Conservation (phyloP, 2,113 vertebrate genomes). For the Manacus vitellinus region DNA sequence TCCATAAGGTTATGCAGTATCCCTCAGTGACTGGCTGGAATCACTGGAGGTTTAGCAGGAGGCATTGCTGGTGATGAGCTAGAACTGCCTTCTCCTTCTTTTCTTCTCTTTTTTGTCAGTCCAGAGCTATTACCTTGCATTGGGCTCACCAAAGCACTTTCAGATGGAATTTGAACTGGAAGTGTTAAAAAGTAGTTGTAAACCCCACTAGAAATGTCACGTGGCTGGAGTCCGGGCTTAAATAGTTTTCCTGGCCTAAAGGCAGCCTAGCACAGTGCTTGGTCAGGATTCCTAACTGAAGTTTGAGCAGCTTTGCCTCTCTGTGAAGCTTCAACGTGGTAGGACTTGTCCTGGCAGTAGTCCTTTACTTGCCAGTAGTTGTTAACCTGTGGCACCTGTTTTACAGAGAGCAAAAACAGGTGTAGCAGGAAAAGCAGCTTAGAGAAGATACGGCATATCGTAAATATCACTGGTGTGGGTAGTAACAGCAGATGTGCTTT, state of each 20-base stretch:
- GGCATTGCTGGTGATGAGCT: neutral
- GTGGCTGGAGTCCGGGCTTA: neutral
- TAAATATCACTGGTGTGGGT: neutral
- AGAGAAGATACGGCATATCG: neutral
- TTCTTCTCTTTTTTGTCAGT: neutral
- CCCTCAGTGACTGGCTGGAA: neutral
- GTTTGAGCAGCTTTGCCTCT: neutral
- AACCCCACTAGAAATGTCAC: neutral
- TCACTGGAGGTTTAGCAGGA: neutral
- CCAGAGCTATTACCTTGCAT: neutral
- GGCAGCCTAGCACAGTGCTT: neutral
- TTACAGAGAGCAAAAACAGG: constrained; percentile 5
- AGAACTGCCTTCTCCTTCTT: neutral
- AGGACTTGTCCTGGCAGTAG: neutral
- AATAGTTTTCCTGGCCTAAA: neutral
- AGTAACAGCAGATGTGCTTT: neutral
- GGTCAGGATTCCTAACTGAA: neutral
- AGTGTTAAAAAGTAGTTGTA: neutral
- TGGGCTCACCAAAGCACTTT: neutral
- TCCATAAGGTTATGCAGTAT: accelerated
- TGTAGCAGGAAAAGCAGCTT: constrained; percentile 8
- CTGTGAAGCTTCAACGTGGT: neutral
- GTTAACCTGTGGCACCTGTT: constrained; percentile 39
- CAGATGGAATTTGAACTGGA: neutral
- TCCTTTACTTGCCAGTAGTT: neutral